A percentile compares a stretch with the other conserved stretches of the same genome.
These are phyloP conservation scores for Xenopus tropicalis DNA, from an alignment of 2,113 vertebrate genomes.

Conservation along the genomic window DNA sequence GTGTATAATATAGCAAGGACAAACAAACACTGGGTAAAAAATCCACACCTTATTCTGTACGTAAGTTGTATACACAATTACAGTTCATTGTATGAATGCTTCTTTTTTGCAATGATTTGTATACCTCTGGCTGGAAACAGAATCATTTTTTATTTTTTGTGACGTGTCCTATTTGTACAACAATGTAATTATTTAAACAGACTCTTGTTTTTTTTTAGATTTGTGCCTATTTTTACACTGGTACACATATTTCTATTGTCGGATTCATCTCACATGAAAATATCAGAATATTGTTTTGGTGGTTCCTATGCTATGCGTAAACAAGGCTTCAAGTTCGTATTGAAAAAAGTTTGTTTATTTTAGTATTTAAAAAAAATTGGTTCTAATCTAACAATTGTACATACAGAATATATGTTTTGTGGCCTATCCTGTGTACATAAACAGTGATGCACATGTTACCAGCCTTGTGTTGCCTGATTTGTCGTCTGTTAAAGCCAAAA, in stretches of 20 bases:
- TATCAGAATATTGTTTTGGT: background rate
- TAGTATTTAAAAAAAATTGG: conserved; percentile 17
- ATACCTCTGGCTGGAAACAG: background rate
- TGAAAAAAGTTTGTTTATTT: conserved; percentile 14
- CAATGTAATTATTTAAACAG: conserved; percentile 17
- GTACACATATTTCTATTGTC: conserved; percentile 25
- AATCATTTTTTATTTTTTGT: background rate
- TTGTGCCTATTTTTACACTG: conserved; percentile 34
- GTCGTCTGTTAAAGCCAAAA: background rate
- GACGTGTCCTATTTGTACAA: conserved; percentile 17
- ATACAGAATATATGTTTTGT: conserved; percentile 23
- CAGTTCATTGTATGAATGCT: background rate
- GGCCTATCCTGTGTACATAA: conserved; percentile 34
- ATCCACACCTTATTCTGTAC: too few species aligned
- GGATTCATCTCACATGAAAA: background rate
- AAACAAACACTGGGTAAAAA: too few species aligned
- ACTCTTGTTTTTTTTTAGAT: conserved; percentile 11
- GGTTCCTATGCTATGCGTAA: background rate
- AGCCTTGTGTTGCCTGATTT: background rate
- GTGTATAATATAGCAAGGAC: too few species aligned
- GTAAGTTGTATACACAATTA: background rate
- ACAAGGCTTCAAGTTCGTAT: conserved; percentile 13
- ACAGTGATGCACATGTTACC: conserved; percentile 7
- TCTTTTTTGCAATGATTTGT: background rate
- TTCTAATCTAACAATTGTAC: conserved; percentile 7